Evolutionary conservation across 2,888 invertebrate species (phyloP).

Genomic region (Siphlonurus alternatus): DNA sequence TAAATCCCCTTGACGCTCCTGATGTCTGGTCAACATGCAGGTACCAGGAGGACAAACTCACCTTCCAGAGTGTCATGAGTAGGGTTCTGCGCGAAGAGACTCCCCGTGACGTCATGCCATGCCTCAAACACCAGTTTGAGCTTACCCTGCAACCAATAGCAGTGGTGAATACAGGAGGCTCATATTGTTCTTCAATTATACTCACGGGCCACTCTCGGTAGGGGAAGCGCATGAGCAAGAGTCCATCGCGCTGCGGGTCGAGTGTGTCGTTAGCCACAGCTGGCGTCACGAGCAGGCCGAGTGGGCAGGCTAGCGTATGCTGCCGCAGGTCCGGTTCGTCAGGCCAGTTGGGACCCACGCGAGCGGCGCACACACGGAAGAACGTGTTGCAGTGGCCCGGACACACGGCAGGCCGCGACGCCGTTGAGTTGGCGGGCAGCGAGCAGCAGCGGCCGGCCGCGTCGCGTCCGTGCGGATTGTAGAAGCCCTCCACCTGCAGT

Average conservation of each 20-base stretch:
- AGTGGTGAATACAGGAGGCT: too few relatives aligned
- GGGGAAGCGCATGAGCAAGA: conserved; percentile 19
- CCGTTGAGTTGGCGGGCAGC: background rate
- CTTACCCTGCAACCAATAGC: conserved; percentile 21
- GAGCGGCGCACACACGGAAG: conserved; percentile 11
- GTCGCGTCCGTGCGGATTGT: conserved; percentile 10
- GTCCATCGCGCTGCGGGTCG: conserved; percentile 10
- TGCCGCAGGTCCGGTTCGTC: background rate
- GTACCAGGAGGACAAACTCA: too few relatives aligned
- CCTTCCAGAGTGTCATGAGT: background rate
- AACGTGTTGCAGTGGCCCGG: conserved; percentile 13
- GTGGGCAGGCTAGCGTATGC: conserved; percentile 10
- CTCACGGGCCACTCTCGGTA: conserved; percentile 28
- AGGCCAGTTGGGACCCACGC: conserved; percentile 6
- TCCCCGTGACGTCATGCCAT: conserved; percentile 21
- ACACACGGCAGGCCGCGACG: conserved; percentile 8
- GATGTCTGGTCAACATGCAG: too few relatives aligned
- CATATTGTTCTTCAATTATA: too few relatives aligned
- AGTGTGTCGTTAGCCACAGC: conserved; percentile 13
- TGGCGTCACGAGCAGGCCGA: conserved; percentile 15
- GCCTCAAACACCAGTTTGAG: conserved; percentile 26
- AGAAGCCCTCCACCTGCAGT: conserved; percentile 13
- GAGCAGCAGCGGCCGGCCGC: conserved; percentile 11
- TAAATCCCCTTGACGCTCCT: too few relatives aligned
- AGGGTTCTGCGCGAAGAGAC: conserved; percentile 9